Evolutionary conservation across 2,888 invertebrate species (phyloP).

Genomic region (Nymphalis urticae): DNA sequence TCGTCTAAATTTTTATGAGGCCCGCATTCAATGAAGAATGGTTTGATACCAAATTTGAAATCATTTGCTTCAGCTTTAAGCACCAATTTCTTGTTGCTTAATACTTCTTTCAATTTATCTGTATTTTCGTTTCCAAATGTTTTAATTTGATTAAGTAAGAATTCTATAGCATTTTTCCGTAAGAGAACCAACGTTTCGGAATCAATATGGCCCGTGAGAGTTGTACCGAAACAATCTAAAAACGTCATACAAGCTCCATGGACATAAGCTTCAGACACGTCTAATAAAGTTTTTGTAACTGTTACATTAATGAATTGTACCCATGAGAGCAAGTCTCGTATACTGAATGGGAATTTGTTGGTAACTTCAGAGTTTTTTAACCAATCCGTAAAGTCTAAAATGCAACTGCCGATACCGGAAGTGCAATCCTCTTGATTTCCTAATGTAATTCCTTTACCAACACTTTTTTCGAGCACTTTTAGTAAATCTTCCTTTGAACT

Average conservation of each 20-base stretch:
- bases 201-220: conserved; percentile 87
- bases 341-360: conserved; percentile 90
- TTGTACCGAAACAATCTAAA: conserved; percentile 94
- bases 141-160: conserved; percentile 80
- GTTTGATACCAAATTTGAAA: conserved; percentile 86
- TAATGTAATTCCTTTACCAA: conserved; percentile 79
- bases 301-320: conserved; percentile 91
- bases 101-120: conserved; percentile 54
- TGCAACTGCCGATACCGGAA: conserved; percentile 84
- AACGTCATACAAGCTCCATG: conserved; percentile 96
- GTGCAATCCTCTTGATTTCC: conserved; percentile 78
- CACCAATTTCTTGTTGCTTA: conserved; percentile 57
- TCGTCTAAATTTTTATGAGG: conserved; percentile 48
- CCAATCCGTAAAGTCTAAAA: conserved; percentile 91
- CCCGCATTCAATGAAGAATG: conserved; percentile 87
- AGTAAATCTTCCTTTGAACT: conserved; percentile 87
- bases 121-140: conserved; percentile 63
- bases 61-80: conserved; percentile 62
- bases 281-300: conserved; percentile 64
- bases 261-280: conserved; percentile 86
- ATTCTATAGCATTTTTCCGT: conserved; percentile 78
- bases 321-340: conserved; percentile 96
- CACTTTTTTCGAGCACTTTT: conserved; percentile 90
- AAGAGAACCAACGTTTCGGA: conserved; percentile 70
- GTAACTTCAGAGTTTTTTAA: conserved; percentile 87